Base-by-base conservation (phyloP, 1,140 invertebrate species). In the Octopus bimaculoides region DNA sequence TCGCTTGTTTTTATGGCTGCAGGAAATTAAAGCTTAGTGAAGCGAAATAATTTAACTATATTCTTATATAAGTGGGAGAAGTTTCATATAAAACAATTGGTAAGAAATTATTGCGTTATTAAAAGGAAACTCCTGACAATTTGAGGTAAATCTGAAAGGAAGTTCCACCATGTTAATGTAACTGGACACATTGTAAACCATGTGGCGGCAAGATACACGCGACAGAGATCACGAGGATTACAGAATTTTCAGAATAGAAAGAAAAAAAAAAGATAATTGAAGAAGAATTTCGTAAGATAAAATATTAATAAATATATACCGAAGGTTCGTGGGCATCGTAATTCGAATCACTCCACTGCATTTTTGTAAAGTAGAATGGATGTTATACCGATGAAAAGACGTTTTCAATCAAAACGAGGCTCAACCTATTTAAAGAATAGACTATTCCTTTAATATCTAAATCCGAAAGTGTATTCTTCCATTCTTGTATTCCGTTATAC, bases 401-500 rank as follows among this genome's bases (percentile, higher is more conserved):
- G 26, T 41, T 41, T 71, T 14, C 17, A 71, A 71, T 14, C 17
- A 71, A 71, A 71, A 71, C 66, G 66, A 71, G 66, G 66, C 66
- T 71, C 17, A 20, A 12, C 26, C 14, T 71, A 71, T 1, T 71
- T n/a, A 71, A 14, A 14, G 66, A 71, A 71, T 71, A 3, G 56
- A 61, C 56, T 9, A 61, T 61, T 61, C 9, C 17, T 61, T 12
- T 61, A 12, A 12, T 9, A 61, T 61, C 56, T 12, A 61, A 12
- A 2, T 61, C 9, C n/a, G n/a, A 61, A 26, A 14, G 17, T 78
- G 12, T 4, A 54, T 71, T 71, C 52, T 79, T 26, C 17, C 52
- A 76, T 73, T 74, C 12, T 52, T 52, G 52, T 79, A 79, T 66
- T 41, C 41, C 3, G 26, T 73, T 79, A 41, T 41, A 41, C 26